Base-by-base conservation (phyloP, 2,888 invertebrate genomes). In the Plebejus anna region DNA sequence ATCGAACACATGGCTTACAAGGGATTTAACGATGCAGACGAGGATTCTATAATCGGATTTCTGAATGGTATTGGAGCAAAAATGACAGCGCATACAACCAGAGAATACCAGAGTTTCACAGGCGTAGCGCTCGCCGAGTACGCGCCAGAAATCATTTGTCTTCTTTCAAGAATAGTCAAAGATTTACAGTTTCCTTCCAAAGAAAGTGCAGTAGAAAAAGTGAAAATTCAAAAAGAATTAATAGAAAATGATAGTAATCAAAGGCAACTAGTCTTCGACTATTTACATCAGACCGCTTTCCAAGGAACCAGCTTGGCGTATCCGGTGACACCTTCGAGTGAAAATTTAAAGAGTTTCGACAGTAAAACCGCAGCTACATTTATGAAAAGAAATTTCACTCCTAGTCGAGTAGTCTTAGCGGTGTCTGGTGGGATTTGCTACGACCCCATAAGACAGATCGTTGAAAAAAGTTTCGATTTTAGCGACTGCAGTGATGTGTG, bases 391-490 rank as follows among this genome's bases (percentile, higher is more conserved):
- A 84, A 88, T 76, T 91, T 89, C 59, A 85, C 85, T 42, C 90
- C 91, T 0, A 83, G 96, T 28, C 92, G 97, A 80, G 95, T 97
- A 84, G 96, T 97, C 4, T 86, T 98, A 51, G 95, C 96, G 51
- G 96, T 95, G 70, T 96, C 97, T 66, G 97, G 96, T 76, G 95
- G 95, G 59, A 95, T 97, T 0, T 87, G 95, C 73, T 97, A 97
- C 82, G 89, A 94, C 0, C 89, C 95, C 76, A 89, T 97, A 76
- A 94, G 95, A 32, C 87, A 93, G 28, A 86, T 95, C 42, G 96
- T 96, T 1, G 87, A 95, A 57, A 86, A 78, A 0, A 78, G 79
- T 32, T 82, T 96, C 16, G 22, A 55, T 55, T 76, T 51, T 80
- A 95, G 96, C 82, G 95, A 96, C 83, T 77, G 87, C 71, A 22